phyloP scores from a whole-genome alignment of 2,797 vertebrate genomes.

The Smutsia gigantea region DNA sequence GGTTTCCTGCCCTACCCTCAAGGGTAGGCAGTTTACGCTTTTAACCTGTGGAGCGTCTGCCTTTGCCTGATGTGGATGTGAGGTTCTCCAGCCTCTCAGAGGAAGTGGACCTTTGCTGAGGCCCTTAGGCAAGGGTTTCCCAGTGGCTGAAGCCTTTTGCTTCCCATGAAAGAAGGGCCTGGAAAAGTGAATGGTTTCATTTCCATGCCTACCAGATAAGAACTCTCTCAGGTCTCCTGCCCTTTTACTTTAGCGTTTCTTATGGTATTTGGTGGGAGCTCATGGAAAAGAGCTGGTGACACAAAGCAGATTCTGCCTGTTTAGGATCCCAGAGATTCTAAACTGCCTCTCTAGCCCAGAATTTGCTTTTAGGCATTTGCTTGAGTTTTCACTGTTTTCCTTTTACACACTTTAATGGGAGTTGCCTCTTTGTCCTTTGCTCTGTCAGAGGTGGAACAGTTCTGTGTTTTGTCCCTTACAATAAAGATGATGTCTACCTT shows the following conservation, averaged over 20 bases:
- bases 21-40: not conserved
- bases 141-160: not conserved
- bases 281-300: not conserved
- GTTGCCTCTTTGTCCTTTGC: not conserved
- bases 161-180: not conserved
- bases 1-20: not conserved
- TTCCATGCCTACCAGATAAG: not conserved
- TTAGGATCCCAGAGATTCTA: not conserved
- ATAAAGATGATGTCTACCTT: not conserved
- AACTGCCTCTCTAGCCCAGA: not conserved
- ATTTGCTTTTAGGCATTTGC: not conserved
- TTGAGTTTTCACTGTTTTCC: not conserved
- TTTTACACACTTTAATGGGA: not conserved
- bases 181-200: not conserved
- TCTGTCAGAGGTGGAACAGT: not conserved
- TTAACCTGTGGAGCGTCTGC: not conserved
- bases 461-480: not conserved
- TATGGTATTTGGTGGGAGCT: not conserved
- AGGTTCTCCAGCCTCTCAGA: not conserved
- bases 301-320: not conserved
- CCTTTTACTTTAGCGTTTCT: not conserved
- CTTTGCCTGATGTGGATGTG: not conserved
- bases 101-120: not conserved
- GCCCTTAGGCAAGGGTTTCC: not conserved
- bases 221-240: not conserved